Conservation (phyloP, 2,888 invertebrate species). For the Metacarcinus magister region DNA sequence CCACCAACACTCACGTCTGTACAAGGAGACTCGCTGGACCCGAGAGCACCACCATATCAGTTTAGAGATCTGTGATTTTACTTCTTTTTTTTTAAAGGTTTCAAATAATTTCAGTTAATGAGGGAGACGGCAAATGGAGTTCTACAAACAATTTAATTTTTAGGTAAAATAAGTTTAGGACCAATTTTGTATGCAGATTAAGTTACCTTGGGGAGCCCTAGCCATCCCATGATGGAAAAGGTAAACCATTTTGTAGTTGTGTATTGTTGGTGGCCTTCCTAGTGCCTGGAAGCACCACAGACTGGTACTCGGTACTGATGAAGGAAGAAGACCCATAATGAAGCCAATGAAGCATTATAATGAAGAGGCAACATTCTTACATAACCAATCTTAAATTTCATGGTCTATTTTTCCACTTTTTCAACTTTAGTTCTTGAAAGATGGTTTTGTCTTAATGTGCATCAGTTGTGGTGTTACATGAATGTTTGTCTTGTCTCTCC, state of each 20-base stretch:
- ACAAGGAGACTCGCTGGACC: not conserved
- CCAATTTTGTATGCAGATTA: not conserved
- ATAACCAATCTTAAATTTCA: not conserved
- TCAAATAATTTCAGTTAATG: not conserved
- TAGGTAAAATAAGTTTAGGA: not conserved
- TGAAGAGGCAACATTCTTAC: not conserved
- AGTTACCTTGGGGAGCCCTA: not conserved
- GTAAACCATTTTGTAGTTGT: not conserved
- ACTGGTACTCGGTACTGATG: not conserved
- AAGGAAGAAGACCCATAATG: not conserved
- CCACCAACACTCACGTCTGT: not conserved
- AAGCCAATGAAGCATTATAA: not conserved
- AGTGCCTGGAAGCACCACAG: not conserved
- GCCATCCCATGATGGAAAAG: not conserved
- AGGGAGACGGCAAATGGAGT: too few relatives aligned
- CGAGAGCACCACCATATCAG: too few relatives aligned
- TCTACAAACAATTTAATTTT: not conserved
- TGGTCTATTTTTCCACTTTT: not conserved
- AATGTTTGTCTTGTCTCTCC: constrained; percentile 80
- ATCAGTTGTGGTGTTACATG: constrained; percentile 74
- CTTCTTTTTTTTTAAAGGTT: not conserved
- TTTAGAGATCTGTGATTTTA: not conserved
- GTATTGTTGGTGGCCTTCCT: not conserved
- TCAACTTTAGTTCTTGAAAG: not conserved
- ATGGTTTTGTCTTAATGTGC: constrained; percentile 64